Conservation (phyloP, 1,140 invertebrate species). For the Nephotettix cincticeps region DNA sequence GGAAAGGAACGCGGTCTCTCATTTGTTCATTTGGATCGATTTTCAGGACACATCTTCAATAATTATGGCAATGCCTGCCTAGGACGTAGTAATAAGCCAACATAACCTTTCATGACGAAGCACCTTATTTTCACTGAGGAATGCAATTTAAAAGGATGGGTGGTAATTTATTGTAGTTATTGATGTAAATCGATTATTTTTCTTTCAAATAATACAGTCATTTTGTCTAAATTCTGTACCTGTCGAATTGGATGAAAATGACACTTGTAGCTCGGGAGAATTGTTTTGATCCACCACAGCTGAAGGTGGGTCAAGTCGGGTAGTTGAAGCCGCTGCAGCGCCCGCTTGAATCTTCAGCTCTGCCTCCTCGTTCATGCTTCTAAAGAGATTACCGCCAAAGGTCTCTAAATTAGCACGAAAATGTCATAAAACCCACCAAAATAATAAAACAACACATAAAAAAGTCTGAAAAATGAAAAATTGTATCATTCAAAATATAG, state of each 20-base stretch:
- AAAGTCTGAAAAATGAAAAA: not conserved
- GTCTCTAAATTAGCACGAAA: not conserved
- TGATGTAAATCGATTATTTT: no score
- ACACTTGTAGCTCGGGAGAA: conserved; percentile 36
- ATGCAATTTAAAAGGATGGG: not conserved
- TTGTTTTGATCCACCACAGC: conserved; percentile 32
- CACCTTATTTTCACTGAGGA: not conserved
- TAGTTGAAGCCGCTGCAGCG: conserved; percentile 30
- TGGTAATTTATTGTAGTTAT: no score
- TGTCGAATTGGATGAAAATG: conserved; percentile 36
- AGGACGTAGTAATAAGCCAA: no score
- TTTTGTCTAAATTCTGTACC: conserved; percentile 22
- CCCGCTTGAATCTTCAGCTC: conserved; percentile 30
- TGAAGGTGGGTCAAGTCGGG: conserved; percentile 30
- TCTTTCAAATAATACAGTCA: no score
- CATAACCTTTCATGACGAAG: conserved; percentile 5
- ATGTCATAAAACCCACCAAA: not conserved
- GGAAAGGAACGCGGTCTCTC: no score
- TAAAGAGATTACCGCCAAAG: not conserved
- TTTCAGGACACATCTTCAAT: no score
- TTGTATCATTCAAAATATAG: conserved; percentile 54
- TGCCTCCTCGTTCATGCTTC: conserved; percentile 35
- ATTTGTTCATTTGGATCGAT: no score
- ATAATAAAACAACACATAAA: conserved; percentile 14
- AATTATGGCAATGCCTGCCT: no score